Conservation (phyloP, 2,888 invertebrate species). For the Laspeyria flexula region DNA sequence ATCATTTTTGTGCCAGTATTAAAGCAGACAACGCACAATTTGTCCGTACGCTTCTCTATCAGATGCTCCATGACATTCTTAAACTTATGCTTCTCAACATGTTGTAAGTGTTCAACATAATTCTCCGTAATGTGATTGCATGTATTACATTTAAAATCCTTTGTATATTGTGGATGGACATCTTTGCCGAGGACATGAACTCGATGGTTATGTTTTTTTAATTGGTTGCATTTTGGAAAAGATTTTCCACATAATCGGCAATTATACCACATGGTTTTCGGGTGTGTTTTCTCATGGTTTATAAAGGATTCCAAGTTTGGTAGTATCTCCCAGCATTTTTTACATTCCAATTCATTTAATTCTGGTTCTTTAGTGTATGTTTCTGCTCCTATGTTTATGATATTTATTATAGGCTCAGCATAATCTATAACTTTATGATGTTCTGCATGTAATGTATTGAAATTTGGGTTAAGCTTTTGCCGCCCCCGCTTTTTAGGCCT, state of each 20-base stretch:
- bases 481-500: conserved; percentile 66
- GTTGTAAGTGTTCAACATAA: conserved; percentile 62
- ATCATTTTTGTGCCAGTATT: conserved; percentile 55
- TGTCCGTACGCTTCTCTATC: conserved; percentile 61
- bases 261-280: conserved; percentile 73
- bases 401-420: conserved; percentile 69
- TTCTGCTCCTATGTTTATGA: conserved; percentile 59
- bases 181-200: conserved; percentile 38
- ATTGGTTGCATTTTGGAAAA: conserved; percentile 61
- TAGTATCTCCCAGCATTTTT: conserved; percentile 70
- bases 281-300: conserved; percentile 71
- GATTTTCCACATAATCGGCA: conserved; percentile 73
- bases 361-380: conserved; percentile 37
- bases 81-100: conserved; percentile 78
- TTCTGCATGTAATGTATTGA: conserved; percentile 60
- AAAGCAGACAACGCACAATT: conserved; percentile 68
- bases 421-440: conserved; percentile 70
- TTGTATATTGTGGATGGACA: conserved; percentile 4
- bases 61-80: conserved; percentile 63
- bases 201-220: conserved; percentile 60
- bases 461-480: conserved; percentile 67
- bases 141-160: conserved; percentile 58
- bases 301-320: conserved; percentile 62
- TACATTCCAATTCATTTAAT: conserved; percentile 65
- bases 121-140: conserved; percentile 55